Conservation (phyloP, 2,113 vertebrate species). For the Salvelinus fontinalis region DNA sequence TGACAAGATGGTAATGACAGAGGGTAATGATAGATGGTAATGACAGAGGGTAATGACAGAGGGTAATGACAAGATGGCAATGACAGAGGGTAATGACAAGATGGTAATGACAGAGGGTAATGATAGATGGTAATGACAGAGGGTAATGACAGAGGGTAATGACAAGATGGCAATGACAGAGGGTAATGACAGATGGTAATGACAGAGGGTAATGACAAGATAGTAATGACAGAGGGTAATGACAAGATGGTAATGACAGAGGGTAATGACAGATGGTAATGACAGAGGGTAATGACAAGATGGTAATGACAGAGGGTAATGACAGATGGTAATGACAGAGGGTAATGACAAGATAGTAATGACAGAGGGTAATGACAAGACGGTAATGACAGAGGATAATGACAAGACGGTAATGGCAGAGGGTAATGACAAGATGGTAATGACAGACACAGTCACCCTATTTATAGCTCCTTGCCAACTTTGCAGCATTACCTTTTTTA, state of each 20-base stretch:
- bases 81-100: not conserved
- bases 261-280: too few species aligned
- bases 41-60: not conserved
- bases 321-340: not conserved
- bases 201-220: not conserved
- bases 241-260: too few species aligned
- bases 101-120: not conserved
- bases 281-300: too few species aligned
- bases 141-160: not conserved
- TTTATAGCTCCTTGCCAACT: not conserved
- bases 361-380: not conserved
- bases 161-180: not conserved
- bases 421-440: not conserved
- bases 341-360: not conserved
- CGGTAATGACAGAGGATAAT: not conserved
- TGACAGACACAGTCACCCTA: constrained; percentile 2
- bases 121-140: not conserved
- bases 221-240: too few species aligned
- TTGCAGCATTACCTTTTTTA: too few species aligned
- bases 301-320: not conserved
- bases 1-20: not conserved
- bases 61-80: not conserved
- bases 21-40: not conserved
- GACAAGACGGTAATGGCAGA: not conserved
- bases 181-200: not conserved